Percentiles rank a stretch among this genome's conserved stretches.
phyloP scores from a whole-genome alignment of 2,113 vertebrate genomes.

The Andinoacara biseriatus region DNA sequence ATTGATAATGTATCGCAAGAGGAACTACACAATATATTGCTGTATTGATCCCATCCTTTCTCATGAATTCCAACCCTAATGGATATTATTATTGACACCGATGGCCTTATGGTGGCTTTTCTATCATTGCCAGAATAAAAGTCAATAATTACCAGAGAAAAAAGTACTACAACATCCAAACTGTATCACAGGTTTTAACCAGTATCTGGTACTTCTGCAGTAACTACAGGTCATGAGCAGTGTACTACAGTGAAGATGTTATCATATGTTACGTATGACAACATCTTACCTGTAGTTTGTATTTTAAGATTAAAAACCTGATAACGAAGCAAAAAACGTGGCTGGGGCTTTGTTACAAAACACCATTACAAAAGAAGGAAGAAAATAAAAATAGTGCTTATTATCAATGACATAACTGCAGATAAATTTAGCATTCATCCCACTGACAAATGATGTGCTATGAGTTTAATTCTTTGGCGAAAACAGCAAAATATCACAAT shows the following conservation, averaged over 20 bases:
- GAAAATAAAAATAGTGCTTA: not conserved
- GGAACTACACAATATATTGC: not conserved
- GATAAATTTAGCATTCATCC: not conserved
- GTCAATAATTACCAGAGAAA: not conserved
- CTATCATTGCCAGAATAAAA: not conserved
- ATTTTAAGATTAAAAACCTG: constrained; percentile 9
- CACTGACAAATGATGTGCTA: not conserved
- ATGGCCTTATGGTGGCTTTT: not conserved
- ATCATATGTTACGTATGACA: not conserved
- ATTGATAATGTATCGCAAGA: not conserved
- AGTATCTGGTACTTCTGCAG: not conserved
- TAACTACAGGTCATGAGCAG: not conserved
- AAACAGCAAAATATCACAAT: not conserved
- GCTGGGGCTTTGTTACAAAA: not conserved
- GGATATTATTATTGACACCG: too few relatives aligned
- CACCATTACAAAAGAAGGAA: not conserved
- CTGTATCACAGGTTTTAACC: not conserved
- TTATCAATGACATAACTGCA: not conserved
- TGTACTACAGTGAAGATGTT: not conserved
- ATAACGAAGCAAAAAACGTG: not conserved
- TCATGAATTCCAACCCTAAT: too few relatives aligned
- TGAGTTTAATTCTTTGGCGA: not conserved
- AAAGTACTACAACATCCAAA: not conserved
- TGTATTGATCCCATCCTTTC: not conserved
- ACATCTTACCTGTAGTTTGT: not conserved